Evolutionary conservation across 2,888 invertebrate genomes (phyloP), one percentile per base, ranked within the genome.

Genomic region (Drosophila mettleri): DNA sequence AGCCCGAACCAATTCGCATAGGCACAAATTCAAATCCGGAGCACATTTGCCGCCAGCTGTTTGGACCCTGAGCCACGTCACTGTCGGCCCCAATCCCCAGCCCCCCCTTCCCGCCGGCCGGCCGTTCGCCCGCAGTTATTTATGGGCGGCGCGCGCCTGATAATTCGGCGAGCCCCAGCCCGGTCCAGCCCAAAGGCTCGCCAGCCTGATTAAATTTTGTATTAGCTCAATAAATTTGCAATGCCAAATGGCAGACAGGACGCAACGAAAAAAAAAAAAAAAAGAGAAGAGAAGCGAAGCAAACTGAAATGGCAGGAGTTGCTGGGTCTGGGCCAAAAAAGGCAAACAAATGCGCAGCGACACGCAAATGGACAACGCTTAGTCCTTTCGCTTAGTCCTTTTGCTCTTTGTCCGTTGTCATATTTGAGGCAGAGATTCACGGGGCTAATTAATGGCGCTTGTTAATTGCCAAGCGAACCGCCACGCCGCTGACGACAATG

Each of bases 151-250:
- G 83, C 80, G 83, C 79, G 88, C 82, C 83, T 77, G 83, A 85
- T 83, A 87, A 82, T 87, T 64, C 69, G 36, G 36, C 41, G 63
- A 60, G 62, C 8, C 22, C 62, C 62, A 57, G 73, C n/a, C 5
- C 41, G 24, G 41, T 1, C 41, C 43, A 43, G 68, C 73, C 78
- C 73, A 68, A 59, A 64, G 78, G 74, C 74, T 78, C 14, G 46
- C 51, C 74, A 51, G 76, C 80, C 83, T 88, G 88, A 84, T 84
- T 84, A 88, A 84, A 88, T 84, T 88, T 77, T 82, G 83, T 88
- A 84, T 84, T 88, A 88, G 83, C 86, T 74, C 88, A 84, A 84
- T 84, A 84, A 84, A 84, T 84, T 84, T 77, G 69, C 79, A 78
- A 65, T 51, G 72, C 59, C 76, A 75, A 79, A 65, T 41, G 63